A percentile compares a stretch with the other conserved stretches of the same genome.
Conservation (phyloP, 92 coral and sea anemone genomes). For the Diadumene lineata region DNA sequence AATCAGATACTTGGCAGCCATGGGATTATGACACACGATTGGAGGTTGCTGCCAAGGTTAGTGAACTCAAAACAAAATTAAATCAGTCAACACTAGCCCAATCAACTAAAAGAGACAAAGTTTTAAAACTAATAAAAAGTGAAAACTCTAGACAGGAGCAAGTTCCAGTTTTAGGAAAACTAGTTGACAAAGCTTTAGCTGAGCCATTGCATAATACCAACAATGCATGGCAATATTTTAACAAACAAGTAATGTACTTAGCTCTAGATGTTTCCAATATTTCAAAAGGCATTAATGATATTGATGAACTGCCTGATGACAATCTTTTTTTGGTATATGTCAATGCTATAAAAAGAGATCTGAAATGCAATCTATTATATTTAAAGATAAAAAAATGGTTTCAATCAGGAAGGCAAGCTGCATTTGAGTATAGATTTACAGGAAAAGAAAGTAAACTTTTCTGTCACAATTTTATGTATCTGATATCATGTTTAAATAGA, state of each 20-base stretch:
- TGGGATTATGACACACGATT: conserved; percentile 48
- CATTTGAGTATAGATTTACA: conserved; percentile 48
- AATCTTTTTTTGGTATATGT: conserved; percentile 18
- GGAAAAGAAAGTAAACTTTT: conserved; percentile 60
- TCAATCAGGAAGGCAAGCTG: neutral
- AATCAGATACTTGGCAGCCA: conserved; percentile 60
- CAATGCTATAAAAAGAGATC: conserved; percentile 15
- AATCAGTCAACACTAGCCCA: neutral
- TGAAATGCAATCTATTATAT: conserved; percentile 15
- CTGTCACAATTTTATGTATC: conserved; percentile 63
- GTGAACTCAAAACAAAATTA: conserved; percentile 2
- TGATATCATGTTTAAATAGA: conserved; percentile 33
- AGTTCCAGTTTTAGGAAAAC: conserved; percentile 39
- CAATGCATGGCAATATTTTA: conserved; percentile 62
- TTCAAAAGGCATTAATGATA: conserved; percentile 23
- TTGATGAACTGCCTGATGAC: conserved; percentile 10
- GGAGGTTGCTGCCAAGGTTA: conserved; percentile 44
- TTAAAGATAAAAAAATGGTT: conserved; percentile 25
- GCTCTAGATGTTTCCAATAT: conserved; percentile 30
- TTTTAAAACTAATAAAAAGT: conserved; percentile 34
- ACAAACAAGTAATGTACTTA: conserved; percentile 29
- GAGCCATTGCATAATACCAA: conserved; percentile 58
- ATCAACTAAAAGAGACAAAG: conserved; percentile 53
- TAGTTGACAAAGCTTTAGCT: conserved; percentile 30
- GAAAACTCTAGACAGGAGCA: conserved; percentile 40